Percentiles rank a stretch among this genome's conserved stretches.
These are phyloP conservation scores for Cepaea nemoralis DNA, from an alignment of 1,140 invertebrate genomes.

Conservation along the genomic window DNA sequence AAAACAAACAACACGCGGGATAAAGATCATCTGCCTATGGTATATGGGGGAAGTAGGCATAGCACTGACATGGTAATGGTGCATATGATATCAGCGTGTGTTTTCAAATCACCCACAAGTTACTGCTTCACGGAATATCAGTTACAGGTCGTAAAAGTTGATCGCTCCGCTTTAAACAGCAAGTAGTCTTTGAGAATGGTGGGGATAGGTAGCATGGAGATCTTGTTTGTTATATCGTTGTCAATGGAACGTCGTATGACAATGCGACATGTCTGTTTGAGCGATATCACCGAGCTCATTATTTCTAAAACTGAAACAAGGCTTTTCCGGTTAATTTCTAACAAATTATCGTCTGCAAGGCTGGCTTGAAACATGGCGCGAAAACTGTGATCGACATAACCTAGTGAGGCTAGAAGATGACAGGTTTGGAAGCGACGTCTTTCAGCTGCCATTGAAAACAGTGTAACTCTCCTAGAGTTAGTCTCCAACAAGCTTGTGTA, in stretches of 20 bases:
- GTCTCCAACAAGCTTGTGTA: conserved; percentile 65
- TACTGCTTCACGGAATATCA: no score
- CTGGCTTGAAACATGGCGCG: conserved; percentile 55
- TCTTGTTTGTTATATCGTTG: conserved; percentile 54
- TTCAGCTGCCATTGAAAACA: conserved; percentile 66
- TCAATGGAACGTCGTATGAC: conserved; percentile 59
- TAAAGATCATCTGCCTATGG: no score
- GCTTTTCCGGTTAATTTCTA: conserved; percentile 50
- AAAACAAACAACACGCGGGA: no score
- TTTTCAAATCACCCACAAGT: no score
- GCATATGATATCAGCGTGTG: no score
- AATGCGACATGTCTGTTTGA: conserved; percentile 61
- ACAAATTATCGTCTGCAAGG: conserved; percentile 48
- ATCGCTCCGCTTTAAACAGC: conserved; percentile 36
- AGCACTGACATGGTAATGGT: no score
- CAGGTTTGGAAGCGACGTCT: conserved; percentile 66
- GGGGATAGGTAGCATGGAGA: conserved; percentile 60
- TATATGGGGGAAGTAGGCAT: no score
- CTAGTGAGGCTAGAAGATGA: conserved; percentile 61
- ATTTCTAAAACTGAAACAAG: conserved; percentile 55
- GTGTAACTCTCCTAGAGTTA: conserved; percentile 60
- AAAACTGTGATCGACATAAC: conserved; percentile 60
- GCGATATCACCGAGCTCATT: conserved; percentile 56
- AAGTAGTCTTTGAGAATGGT: conserved; percentile 62
- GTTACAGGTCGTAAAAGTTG: no score